Base-by-base conservation (phyloP, 2,888 invertebrate species). In the Erebia epiphron region DNA sequence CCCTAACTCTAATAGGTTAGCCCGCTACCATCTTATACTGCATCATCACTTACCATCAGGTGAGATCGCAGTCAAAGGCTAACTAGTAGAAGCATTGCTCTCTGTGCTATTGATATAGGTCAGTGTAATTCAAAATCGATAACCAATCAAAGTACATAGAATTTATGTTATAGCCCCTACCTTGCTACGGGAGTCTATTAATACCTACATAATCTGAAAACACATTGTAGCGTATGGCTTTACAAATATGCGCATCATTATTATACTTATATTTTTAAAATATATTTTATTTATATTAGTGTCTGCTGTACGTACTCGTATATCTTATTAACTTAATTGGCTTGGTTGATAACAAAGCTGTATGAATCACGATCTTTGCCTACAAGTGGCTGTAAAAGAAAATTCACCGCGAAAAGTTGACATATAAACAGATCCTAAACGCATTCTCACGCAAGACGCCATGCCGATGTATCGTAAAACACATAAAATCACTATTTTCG, bases 401-500 rank as follows among this genome's bases (percentile, higher is more conserved):
- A 70, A 67, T 57, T 49, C 72, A 69, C 61, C 64, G 73, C 68
- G 46, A 64, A 64, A 72, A 74, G 62, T 74, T 70, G 68, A 70
- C 11, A 46, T 13, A 46, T 46, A 74, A 74, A 72, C 74, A 74
- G 61, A 70, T 67, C 63, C 52, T 46, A 16, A 57, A 49, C 65
- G 56, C 43, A 66, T 46, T 49, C 58, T 49, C 16, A 73, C 76
- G 73, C 75, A 73, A 75, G 77, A 75, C 86, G 89, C 89, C 87
- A 87, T 86, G 82, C 86, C 85, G 81, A 85, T 84, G 80, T 82
- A 80, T 83, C 83, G 83, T 70, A 86, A 87, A 88, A 89, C 84
- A 84, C 86, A 83, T 86, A 84, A 83, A 87, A 78, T 86, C 87
- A 89, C 90, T 90, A 90, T 89, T 87, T 89, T 84, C 83, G 86